Percentiles rank a stretch among this genome's conserved stretches.
Evolutionary conservation across 2,113 vertebrate genomes (phyloP).

Genomic region (Sinosuthora webbiana): DNA sequence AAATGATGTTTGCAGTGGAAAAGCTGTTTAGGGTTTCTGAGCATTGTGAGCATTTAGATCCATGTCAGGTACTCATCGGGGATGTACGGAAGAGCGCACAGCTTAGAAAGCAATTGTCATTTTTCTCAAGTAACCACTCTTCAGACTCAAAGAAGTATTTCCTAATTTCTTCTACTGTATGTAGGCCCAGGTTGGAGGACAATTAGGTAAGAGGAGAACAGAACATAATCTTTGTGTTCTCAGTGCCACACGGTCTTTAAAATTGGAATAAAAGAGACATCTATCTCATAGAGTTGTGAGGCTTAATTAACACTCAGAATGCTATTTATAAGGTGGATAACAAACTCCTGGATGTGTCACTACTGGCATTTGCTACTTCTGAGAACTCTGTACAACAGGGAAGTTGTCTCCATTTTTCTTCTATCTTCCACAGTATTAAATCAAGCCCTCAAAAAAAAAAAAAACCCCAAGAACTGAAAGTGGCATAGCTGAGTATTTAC

Average conservation of each 20-base stretch:
- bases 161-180: background rate
- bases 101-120: background rate
- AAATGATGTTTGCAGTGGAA: background rate
- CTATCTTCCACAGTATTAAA: background rate
- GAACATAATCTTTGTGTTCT: background rate
- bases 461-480: background rate
- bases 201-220: background rate
- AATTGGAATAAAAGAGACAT: background rate
- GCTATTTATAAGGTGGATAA: background rate
- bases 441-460: background rate
- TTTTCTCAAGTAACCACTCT: background rate
- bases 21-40: background rate
- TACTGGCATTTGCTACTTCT: background rate
- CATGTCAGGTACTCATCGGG: background rate
- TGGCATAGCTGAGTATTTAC: background rate
- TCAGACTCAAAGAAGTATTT: background rate
- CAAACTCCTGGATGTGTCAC: background rate
- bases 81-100: fast-evolving
- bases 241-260: background rate
- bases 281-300: background rate
- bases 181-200: background rate
- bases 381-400: background rate
- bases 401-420: background rate
- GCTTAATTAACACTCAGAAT: background rate
- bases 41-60: background rate